Evolutionary conservation across 2,113 vertebrate species (phyloP).

Genomic region (Pangasianodon hypophthalmus): DNA sequence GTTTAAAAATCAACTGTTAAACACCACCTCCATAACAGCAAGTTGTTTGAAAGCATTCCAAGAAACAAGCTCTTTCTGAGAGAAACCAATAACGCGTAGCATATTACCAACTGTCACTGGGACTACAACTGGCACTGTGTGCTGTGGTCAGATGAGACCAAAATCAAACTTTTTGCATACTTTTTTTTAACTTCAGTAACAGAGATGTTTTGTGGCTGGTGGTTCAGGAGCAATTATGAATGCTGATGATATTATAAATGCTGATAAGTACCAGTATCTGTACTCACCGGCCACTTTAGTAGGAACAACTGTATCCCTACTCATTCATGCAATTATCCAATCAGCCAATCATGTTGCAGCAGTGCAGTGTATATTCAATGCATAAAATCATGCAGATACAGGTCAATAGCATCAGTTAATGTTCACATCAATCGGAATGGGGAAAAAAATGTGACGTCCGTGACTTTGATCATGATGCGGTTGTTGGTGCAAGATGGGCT

Average conservation of each 20-base stretch:
- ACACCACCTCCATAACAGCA: not conserved
- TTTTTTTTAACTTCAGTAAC: not conserved
- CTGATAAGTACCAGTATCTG: not conserved
- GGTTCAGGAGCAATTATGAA: not conserved
- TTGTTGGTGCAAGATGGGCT: too few species aligned
- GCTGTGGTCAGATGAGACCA: not conserved
- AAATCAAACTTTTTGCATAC: not conserved
- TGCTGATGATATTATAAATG: not conserved
- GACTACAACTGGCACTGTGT: not conserved
- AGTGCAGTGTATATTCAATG: not conserved
- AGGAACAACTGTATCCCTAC: not conserved
- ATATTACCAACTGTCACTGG: not conserved
- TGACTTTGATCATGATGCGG: too few species aligned
- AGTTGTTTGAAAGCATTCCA: not conserved
- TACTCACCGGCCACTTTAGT: not conserved
- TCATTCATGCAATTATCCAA: not conserved
- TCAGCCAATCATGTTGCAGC: not conserved
- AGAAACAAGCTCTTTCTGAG: not conserved
- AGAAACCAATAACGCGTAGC: not conserved
- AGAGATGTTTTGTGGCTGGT: not conserved
- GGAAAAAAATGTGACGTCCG: too few species aligned
- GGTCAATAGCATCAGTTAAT: not conserved
- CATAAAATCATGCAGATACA: not conserved
- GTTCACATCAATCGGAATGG: not conserved
- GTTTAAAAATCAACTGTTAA: not conserved